Evolutionary conservation across 2,888 invertebrate species (phyloP).

Genomic region (Apotomis betuletana): DNA sequence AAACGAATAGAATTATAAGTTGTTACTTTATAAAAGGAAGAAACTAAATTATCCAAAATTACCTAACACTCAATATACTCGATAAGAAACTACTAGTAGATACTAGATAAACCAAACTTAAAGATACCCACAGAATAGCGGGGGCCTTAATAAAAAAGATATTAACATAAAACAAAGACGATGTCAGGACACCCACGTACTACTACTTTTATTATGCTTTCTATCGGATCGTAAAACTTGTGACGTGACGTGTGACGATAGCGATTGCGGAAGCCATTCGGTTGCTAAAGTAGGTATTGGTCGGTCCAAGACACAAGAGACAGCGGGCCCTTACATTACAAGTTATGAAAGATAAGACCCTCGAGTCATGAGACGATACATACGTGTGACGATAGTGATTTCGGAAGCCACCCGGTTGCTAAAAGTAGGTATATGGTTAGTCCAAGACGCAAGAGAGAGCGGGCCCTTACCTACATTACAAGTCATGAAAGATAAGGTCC

Average conservation of each 20-base stretch:
- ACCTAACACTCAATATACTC: slow-evolving; percentile 19
- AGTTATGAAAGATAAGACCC: too few species aligned
- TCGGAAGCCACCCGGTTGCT: slow-evolving; percentile 60
- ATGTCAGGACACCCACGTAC: slow-evolving; percentile 65
- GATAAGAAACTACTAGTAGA: slow-evolving; percentile 19
- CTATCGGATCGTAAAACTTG: slow-evolving; percentile 50
- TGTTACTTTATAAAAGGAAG: too few species aligned
- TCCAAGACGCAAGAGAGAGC: neutral
- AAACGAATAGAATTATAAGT: too few species aligned
- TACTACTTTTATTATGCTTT: slow-evolving; percentile 60
- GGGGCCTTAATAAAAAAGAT: slow-evolving; percentile 63
- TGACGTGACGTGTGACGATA: slow-evolving; percentile 41
- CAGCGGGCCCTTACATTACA: slow-evolving; percentile 6
- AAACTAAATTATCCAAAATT: neutral
- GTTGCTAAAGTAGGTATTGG: slow-evolving; percentile 52
- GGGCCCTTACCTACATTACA: neutral
- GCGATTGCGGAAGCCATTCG: slow-evolving; percentile 56
- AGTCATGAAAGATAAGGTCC: too few species aligned
- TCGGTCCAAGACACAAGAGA: neutral
- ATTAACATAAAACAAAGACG: slow-evolving; percentile 68
- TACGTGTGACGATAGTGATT: slow-evolving; percentile 43
- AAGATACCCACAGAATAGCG: slow-evolving; percentile 52
- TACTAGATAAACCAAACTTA: slow-evolving; percentile 45
- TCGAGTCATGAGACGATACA: too few species aligned
- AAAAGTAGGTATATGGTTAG: slow-evolving; percentile 45